Conservation (phyloP, 2,113 vertebrate genomes). For the Eupsittula cactorum region DNA sequence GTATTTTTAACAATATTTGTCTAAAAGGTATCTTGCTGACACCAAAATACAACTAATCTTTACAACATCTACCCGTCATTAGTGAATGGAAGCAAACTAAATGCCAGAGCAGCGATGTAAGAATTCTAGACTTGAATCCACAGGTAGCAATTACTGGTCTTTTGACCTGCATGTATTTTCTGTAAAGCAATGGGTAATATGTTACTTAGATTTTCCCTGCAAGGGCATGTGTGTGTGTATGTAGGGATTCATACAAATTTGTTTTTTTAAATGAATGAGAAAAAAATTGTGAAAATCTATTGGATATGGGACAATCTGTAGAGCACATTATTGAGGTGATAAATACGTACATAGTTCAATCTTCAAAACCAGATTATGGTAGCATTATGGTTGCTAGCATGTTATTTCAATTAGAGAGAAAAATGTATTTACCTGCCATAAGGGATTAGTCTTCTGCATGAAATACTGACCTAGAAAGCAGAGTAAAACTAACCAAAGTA, state of each 20-base stretch:
- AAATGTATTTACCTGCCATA: background rate
- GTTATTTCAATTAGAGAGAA: background rate
- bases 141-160: background rate
- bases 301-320: background rate
- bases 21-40: background rate
- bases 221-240: fast-evolving
- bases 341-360: background rate
- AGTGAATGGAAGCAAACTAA: background rate
- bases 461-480: background rate
- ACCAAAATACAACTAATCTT: background rate
- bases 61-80: background rate
- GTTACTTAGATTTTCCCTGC: background rate
- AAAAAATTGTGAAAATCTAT: background rate
- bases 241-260: background rate
- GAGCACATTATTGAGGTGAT: background rate
- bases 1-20: background rate
- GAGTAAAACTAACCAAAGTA: background rate
- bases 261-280: background rate
- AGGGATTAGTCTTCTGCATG: background rate
- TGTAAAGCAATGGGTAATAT: background rate
- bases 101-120: background rate
- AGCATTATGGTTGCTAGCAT: background rate
- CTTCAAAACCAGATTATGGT: background rate
- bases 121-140: background rate
- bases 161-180: background rate